These are phyloP conservation scores for Dromococcyx pavoninus DNA, from an alignment of 2,797 vertebrate genomes.

Conservation along the genomic window DNA sequence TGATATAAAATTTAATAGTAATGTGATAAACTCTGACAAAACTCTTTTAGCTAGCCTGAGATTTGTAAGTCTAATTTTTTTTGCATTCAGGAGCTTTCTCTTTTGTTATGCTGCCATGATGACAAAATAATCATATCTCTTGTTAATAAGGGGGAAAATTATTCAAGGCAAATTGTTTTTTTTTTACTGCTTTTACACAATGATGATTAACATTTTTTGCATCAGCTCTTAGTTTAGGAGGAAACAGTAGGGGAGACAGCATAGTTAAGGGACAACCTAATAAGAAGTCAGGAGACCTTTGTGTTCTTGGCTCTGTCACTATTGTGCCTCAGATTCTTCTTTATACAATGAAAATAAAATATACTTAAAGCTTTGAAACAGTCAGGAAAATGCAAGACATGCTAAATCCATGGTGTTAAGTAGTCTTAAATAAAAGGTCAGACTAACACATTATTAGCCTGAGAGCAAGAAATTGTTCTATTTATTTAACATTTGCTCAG, in stretches of 20 bases:
- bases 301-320: not conserved
- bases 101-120: not conserved
- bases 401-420: not conserved
- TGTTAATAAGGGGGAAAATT: not conserved
- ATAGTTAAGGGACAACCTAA: not conserved
- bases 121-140: not conserved
- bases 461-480: not conserved
- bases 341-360: not conserved
- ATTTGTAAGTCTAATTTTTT: not conserved
- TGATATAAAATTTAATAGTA: not conserved
- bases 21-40: not conserved
- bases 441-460: not conserved
- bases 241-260: not conserved
- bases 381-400: not conserved
- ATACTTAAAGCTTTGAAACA: not conserved
- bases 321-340: not conserved
- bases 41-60: not conserved
- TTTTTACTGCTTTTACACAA: constrained; percentile 5
- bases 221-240: not conserved
- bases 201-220: constrained; percentile 2
- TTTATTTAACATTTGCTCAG: not conserved
- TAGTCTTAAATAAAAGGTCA: not conserved
- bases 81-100: not conserved
- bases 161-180: not conserved
- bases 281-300: not conserved